These are phyloP conservation scores for Illadopsis cleaveri DNA, from an alignment of 2,113 vertebrate species.

Conservation along the genomic window DNA sequence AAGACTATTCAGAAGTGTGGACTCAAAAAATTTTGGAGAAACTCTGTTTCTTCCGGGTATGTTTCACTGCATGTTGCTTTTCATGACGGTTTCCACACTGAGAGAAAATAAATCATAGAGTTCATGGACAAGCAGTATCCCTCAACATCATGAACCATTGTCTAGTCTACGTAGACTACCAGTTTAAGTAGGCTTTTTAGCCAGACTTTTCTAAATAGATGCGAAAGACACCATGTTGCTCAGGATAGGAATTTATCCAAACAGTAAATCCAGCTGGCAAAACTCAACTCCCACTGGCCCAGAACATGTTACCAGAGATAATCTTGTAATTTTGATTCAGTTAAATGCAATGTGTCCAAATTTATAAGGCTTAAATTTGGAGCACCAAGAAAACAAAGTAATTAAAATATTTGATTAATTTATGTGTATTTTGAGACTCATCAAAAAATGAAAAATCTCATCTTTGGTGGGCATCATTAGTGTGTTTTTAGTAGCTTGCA, in stretches of 20 bases:
- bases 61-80: background rate
- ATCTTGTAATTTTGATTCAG: background rate
- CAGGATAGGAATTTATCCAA: background rate
- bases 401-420: background rate
- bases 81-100: background rate
- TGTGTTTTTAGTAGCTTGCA: background rate
- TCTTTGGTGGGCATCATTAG: background rate
- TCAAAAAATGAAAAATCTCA: background rate
- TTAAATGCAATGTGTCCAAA: background rate
- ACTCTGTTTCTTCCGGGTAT: background rate
- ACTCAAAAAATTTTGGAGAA: background rate
- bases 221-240: rapidly evolving
- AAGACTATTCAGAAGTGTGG: background rate
- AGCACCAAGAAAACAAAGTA: background rate
- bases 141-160: too few species aligned
- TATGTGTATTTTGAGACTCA: background rate
- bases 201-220: background rate
- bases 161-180: too few species aligned
- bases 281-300: background rate
- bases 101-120: background rate
- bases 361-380: background rate
- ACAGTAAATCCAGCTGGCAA: background rate
- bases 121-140: too few species aligned
- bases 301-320: background rate
- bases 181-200: background rate